Evolutionary conservation across 2,888 invertebrate genomes (phyloP).

Genomic region (Conomelus anceps): DNA sequence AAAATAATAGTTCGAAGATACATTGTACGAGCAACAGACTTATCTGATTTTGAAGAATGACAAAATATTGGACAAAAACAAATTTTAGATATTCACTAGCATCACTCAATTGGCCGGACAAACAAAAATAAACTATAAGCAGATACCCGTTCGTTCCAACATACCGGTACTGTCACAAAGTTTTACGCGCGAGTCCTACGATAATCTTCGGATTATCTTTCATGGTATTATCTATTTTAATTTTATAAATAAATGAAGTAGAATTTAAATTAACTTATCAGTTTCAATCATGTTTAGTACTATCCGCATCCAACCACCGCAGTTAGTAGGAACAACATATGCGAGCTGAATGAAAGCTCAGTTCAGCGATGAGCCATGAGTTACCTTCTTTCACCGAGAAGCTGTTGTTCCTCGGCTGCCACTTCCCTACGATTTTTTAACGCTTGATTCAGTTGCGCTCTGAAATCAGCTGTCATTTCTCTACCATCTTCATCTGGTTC

Average conservation of each 20-base stretch:
- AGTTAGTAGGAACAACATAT: not conserved
- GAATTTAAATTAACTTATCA: not conserved
- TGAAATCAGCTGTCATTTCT: constrained; percentile 24
- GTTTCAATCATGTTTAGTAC: not conserved
- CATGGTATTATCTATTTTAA: too few relatives aligned
- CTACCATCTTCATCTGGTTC: not conserved
- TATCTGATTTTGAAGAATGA: too few relatives aligned
- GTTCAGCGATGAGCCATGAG: not conserved
- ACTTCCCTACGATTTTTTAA: constrained; percentile 12
- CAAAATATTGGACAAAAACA: too few relatives aligned
- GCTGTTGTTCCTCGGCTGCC: constrained; percentile 21
- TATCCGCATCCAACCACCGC: not conserved
- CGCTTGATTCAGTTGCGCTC: constrained; percentile 16
- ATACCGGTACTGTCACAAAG: too few relatives aligned
- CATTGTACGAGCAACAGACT: too few relatives aligned
- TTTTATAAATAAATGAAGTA: not conserved
- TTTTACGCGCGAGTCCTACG: too few relatives aligned
- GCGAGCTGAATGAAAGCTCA: not conserved
- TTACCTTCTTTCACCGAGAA: constrained; percentile 10
- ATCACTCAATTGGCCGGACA: too few relatives aligned
- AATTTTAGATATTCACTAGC: too few relatives aligned
- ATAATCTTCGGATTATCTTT: too few relatives aligned
- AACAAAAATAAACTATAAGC: too few relatives aligned
- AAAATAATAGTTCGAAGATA: too few relatives aligned
- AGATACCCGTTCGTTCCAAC: too few relatives aligned